Base-by-base conservation (phyloP, 2,797 vertebrate species). In the Catamblyrhynchus diadema region DNA sequence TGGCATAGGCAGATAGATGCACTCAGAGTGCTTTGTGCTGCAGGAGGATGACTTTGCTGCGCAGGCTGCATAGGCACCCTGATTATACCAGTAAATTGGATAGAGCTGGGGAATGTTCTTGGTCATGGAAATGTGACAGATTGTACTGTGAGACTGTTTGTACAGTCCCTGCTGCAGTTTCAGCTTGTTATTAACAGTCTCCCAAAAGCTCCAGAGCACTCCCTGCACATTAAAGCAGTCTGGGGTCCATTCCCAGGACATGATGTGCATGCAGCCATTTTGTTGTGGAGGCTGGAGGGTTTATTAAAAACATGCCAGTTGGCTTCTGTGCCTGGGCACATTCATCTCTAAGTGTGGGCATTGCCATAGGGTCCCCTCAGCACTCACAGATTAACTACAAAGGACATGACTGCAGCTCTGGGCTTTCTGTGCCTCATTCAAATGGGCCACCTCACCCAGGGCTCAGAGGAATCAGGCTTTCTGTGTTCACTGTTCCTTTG, bases 41-140 rank as follows among this genome's bases (percentile, higher is more conserved):
- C 65, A 69, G 72, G 57, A 88, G n/a, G n/a, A n/a, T n/a, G n/a
- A n/a, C n/a, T n/a, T n/a, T n/a, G 54, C 69, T 74, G 53, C 79
- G 45, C 41, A 64, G 78, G 24, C 53, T 87, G 30, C 67, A 91
- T n/a, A 75, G 61, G 12, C 75, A 88, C 28, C 25, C 83, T 83
- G 59, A 94, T 81, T 94, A 75, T 59, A 44, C 6, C 60, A 90
- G 39, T 56, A 94, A 90, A 90, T 95, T 86, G 79, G 54, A 25
- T 13, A 59, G 75, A 81, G 66, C 61, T 79, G 28, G 42, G 39
- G 47, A 81, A 48, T 35, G n/a, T 59, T 94, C 45, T 83, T 81
- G 73, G 42, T 88, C 77, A 48, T 71, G 62, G 75, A 61, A 94
- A 69, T 72, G 61, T 62, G 73, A 54, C 35, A 72, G 73, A 47